Evolutionary conservation across 2,113 vertebrate genomes (phyloP).

Genomic region (Alligator mississippiensis): DNA sequence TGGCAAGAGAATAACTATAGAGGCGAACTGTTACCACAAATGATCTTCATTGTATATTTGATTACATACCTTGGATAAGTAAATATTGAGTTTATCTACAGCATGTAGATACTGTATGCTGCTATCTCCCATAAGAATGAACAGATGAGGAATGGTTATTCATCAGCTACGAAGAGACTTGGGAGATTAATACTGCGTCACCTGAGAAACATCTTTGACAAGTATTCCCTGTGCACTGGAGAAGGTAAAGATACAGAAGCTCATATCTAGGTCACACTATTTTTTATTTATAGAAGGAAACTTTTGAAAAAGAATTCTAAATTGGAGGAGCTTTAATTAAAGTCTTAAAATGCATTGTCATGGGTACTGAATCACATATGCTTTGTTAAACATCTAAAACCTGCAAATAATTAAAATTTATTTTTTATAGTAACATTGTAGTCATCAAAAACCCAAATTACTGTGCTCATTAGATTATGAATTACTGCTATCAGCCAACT

Average conservation of each 20-base stretch:
- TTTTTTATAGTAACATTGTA: slow-evolving; percentile 47
- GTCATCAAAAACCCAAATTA: slow-evolving; percentile 53
- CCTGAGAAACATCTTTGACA: slow-evolving; percentile 54
- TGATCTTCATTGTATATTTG: slow-evolving; percentile 7
- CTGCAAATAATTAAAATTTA: slow-evolving; percentile 45
- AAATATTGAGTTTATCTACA: not conserved
- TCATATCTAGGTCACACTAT: slow-evolving; percentile 60
- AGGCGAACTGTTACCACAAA: not conserved
- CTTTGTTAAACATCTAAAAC: slow-evolving; percentile 21
- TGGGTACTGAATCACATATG: slow-evolving; percentile 45
- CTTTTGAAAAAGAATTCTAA: slow-evolving; percentile 40
- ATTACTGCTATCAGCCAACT: slow-evolving; percentile 43
- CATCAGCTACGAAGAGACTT: slow-evolving; percentile 13
- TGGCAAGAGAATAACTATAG: not conserved
- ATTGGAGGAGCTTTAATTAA: slow-evolving; percentile 62
- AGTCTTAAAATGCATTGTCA: slow-evolving; percentile 60
- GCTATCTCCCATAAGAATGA: not conserved
- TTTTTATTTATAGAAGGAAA: slow-evolving; percentile 57
- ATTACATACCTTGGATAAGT: not conserved
- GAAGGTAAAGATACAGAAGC: slow-evolving; percentile 26
- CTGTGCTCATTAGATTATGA: slow-evolving; percentile 35
- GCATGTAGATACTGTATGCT: slow-evolving; percentile 19
- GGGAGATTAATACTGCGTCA: slow-evolving; percentile 47
- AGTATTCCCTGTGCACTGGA: slow-evolving; percentile 22
- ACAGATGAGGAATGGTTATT: slow-evolving; percentile 8